These are phyloP conservation scores for Poicephalus meyeri DNA, from an alignment of 2,113 vertebrate species.

Conservation along the genomic window DNA sequence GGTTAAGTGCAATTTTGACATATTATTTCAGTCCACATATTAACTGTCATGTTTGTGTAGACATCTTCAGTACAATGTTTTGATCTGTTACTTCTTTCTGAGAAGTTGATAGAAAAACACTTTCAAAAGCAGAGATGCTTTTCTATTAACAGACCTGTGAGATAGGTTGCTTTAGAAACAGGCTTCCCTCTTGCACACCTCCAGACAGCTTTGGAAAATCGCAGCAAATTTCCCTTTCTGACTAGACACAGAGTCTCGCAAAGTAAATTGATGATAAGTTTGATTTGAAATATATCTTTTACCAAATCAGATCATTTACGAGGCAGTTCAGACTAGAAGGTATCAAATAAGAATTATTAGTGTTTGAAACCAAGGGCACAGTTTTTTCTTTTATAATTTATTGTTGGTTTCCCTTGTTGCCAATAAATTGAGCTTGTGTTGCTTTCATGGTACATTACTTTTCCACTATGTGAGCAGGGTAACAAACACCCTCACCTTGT, in stretches of 20 bases:
- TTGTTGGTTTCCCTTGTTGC: background rate
- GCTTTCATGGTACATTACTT: background rate
- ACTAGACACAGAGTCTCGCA: background rate
- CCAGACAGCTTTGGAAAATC: background rate
- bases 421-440: background rate
- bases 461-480: background rate
- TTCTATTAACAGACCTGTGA: background rate
- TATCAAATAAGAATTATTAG: background rate
- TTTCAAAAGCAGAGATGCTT: background rate
- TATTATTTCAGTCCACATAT: background rate
- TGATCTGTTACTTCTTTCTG: background rate
- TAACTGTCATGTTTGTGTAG: background rate
- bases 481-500: background rate
- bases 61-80: background rate
- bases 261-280: background rate
- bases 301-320: background rate
- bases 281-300: background rate
- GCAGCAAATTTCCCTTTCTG: background rate
- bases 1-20: background rate
- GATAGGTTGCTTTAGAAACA: background rate
- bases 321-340: background rate
- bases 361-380: background rate
- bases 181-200: background rate
- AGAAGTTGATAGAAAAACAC: background rate
- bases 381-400: conserved; percentile 16